phyloP scores from a whole-genome alignment of 2,888 invertebrate genomes.

The Chloroclystis v-ata region DNA sequence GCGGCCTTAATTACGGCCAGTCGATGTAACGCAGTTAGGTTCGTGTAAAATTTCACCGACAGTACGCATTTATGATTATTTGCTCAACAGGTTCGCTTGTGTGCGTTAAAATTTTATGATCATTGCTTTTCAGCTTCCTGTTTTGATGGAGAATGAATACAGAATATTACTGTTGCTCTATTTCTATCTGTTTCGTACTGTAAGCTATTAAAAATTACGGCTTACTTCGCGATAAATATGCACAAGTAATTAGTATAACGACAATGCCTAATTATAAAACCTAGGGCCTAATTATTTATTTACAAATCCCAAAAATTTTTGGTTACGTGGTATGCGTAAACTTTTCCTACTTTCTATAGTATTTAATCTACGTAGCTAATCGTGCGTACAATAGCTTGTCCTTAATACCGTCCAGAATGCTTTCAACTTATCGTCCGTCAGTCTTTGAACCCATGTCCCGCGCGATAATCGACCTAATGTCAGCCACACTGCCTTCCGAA shows the following conservation, averaged over 20 bases:
- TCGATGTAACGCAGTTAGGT: constrained; percentile 30
- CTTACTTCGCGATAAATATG: too few species aligned
- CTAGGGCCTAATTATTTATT: too few species aligned
- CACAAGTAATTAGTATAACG: too few species aligned
- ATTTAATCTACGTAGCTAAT: constrained; percentile 12
- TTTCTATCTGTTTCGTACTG: too few species aligned
- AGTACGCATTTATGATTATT: constrained; percentile 56
- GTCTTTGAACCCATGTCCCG: constrained; percentile 57
- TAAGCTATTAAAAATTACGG: too few species aligned
- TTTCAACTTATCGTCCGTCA: constrained; percentile 42
- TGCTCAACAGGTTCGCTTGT: constrained; percentile 53
- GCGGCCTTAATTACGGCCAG: constrained; percentile 47
- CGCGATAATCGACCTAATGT: constrained; percentile 67
- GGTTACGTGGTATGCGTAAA: too few species aligned
- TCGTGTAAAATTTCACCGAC: constrained; percentile 27
- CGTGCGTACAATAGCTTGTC: constrained; percentile 19
- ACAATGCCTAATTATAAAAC: too few species aligned
- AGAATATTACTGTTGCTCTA: too few species aligned
- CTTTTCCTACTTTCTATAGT: constrained; percentile 1
- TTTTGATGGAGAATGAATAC: not conserved
- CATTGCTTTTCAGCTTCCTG: constrained; percentile 16
- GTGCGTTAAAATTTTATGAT: constrained; percentile 27
- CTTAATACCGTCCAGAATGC: constrained; percentile 19
- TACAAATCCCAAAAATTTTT: too few species aligned
- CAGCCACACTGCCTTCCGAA: constrained; percentile 59